A percentile compares a stretch with the other conserved stretches of the same genome.
phyloP scores from a whole-genome alignment of 2,797 vertebrate species.

The Avahi laniger region DNA sequence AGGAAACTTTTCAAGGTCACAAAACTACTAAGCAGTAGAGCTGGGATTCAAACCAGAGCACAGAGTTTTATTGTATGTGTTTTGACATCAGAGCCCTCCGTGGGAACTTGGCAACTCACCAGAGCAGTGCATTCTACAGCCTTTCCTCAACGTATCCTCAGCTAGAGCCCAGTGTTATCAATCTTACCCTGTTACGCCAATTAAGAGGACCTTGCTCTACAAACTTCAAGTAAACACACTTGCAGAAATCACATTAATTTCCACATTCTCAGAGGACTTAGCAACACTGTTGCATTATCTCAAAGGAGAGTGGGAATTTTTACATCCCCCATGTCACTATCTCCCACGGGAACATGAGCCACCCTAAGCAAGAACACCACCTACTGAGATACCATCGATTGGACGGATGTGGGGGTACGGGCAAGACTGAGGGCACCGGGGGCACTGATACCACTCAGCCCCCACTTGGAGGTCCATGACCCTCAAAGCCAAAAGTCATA shows the following conservation, averaged over 20 bases:
- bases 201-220: background rate
- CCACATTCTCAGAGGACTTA: accelerated
- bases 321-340: background rate
- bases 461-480: background rate
- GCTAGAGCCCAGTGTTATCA: background rate
- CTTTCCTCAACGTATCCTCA: background rate
- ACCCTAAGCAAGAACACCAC: background rate
- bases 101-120: background rate
- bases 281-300: background rate
- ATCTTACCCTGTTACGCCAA: background rate
- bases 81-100: background rate
- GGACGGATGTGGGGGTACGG: background rate
- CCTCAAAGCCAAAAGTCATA: background rate
- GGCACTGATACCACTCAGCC: background rate
- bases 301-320: background rate
- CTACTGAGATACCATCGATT: background rate
- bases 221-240: slow-evolving; percentile 24
- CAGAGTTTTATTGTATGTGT: background rate
- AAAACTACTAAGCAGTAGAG: background rate
- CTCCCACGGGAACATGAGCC: background rate
- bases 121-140: background rate
- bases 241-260: background rate
- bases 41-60: background rate
- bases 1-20: background rate
- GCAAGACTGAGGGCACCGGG: background rate